phyloP scores from a whole-genome alignment of 1,140 invertebrate genomes.

The Aphidius ervi region DNA sequence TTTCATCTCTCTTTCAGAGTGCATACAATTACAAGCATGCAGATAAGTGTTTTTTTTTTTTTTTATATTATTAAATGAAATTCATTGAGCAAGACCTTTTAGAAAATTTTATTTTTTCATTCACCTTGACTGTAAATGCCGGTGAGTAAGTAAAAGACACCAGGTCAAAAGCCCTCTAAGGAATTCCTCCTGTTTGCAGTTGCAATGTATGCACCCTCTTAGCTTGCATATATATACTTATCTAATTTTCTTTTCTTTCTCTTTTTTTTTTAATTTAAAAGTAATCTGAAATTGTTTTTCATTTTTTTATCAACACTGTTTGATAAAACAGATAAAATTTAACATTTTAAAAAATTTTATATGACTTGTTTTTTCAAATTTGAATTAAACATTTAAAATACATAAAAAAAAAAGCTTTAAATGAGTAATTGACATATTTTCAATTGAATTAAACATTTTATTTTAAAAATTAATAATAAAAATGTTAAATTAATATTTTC shows the following conservation, averaged over 20 bases:
- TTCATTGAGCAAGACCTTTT: conserved; percentile 8
- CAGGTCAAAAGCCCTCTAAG: conserved; percentile 17
- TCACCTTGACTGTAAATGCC: conserved; percentile 19
- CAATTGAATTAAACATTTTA: too few relatives aligned
- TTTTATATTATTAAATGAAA: conserved; percentile 1
- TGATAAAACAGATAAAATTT: not conserved
- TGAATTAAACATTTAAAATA: too few relatives aligned
- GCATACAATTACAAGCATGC: too few relatives aligned
- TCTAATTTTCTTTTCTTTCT: not conserved
- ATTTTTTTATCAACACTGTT: not conserved
- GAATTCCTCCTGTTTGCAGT: conserved; percentile 34
- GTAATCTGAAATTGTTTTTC: not conserved
- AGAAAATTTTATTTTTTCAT: conserved; percentile 4
- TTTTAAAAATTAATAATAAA: too few relatives aligned
- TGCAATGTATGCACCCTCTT: conserved; percentile 42
- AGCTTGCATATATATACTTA: conserved; percentile 18
- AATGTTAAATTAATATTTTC: too few relatives aligned
- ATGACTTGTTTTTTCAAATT: not conserved
- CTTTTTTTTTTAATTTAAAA: not conserved
- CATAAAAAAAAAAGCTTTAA: too few relatives aligned
- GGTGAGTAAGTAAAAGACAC: conserved; percentile 16
- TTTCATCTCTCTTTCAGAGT: too few relatives aligned
- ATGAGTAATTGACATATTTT: too few relatives aligned
- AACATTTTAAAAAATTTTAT: not conserved
- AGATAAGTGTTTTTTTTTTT: too few relatives aligned